phyloP scores from a whole-genome alignment of 2,113 vertebrate genomes.

The Lasiurus cinereus region DNA sequence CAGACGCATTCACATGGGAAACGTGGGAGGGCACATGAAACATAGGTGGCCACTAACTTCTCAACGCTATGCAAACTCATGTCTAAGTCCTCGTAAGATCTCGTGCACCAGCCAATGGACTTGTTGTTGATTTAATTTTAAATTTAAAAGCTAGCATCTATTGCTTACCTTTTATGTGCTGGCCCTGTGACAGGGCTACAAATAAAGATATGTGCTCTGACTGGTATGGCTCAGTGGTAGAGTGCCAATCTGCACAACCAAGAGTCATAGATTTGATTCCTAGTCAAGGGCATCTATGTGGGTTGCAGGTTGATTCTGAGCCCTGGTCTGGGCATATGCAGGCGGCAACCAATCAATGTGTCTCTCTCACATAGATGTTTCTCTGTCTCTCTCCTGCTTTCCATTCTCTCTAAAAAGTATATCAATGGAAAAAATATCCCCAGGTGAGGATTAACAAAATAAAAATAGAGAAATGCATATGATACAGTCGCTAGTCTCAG shows the following conservation, averaged over 20 bases:
- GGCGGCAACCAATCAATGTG: too few species aligned
- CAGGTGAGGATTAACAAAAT: too few species aligned
- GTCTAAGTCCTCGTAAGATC: not conserved
- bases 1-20: not conserved
- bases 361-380: too few species aligned
- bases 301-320: too few species aligned
- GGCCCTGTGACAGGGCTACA: not conserved
- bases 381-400: too few species aligned
- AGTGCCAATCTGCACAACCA: too few species aligned
- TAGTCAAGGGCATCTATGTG: too few species aligned
- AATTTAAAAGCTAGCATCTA: not conserved
- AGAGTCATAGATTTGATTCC: too few species aligned
- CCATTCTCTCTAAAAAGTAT: too few species aligned
- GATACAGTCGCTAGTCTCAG: not conserved
- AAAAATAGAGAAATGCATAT: not conserved
- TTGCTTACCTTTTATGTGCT: not conserved
- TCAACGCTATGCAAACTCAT: not conserved
- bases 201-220: not conserved
- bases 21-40: not conserved
- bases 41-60: not conserved
- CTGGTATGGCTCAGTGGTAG: too few species aligned
- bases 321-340: too few species aligned
- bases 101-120: not conserved
- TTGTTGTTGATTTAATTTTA: conserved; percentile 12
- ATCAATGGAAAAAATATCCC: too few species aligned